These are phyloP conservation scores for Buphagus erythrorhynchus DNA, from an alignment of 2,797 vertebrate species.

Conservation along the genomic window DNA sequence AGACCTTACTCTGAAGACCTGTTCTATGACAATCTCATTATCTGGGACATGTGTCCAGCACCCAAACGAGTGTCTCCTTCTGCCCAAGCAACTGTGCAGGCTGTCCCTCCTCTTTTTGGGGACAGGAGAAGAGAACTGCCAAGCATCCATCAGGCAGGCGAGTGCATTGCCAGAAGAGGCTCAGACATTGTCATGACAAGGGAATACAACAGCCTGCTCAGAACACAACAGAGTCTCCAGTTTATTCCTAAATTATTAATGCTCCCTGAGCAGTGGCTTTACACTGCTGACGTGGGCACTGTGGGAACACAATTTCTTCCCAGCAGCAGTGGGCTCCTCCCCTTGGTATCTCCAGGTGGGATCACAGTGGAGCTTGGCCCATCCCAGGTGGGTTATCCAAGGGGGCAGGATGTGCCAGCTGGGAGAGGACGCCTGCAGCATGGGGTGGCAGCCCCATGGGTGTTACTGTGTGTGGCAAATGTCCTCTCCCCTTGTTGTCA, in stretches of 20 bases:
- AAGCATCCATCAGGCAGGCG: neutral
- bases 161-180: neutral
- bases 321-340: neutral
- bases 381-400: accelerated
- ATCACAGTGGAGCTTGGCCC: neutral
- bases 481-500: neutral
- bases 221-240: conserved; percentile 29
- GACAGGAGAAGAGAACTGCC: neutral
- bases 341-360: neutral
- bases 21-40: neutral
- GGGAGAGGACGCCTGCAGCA: neutral
- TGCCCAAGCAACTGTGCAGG: neutral
- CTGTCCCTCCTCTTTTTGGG: neutral
- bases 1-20: neutral
- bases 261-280: neutral
- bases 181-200: neutral
- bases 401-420: neutral
- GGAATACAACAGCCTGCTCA: neutral
- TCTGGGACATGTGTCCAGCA: neutral
- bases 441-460: neutral
- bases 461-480: neutral
- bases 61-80: accelerated
- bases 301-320: neutral
- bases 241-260: conserved; percentile 30
- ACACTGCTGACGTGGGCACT: neutral